Evolutionary conservation across 37 sponge, comb jelly and placozoan species (phyloP), one percentile per base, ranked within the genome.

Genomic region (Agelas oroides): DNA sequence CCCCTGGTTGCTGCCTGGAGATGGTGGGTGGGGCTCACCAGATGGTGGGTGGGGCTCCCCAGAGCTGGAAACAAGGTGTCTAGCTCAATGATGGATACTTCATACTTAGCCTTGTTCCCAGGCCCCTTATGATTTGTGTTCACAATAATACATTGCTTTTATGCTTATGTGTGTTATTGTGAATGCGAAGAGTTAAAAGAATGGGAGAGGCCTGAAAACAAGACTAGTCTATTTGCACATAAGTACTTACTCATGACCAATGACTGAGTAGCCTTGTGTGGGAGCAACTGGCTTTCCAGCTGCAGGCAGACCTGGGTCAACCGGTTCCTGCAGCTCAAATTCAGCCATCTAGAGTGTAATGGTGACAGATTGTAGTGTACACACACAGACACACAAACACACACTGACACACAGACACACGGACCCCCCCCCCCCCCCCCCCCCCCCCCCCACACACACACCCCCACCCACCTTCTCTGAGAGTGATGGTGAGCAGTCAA

Each of bases 381-480:
- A 70, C 71, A 70, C 28, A 33, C 40, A 72, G 12, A 39, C 15
- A 72, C 52, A 3, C 11, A 72, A 2, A 5, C 19, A 41, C 52
- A 73, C 74, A 73, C 36, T 52, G 54, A 3, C 1, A 57, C 32
- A 35, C 54, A 36, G 2, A 53, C 73, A 73, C 54, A 53, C 54
- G 23, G 24, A 2, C 27, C 77, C 55, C 1, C 17, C 61, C 1
- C 11, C 24, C 37, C 2, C 23, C 6, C 37, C 5, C 36, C 11
- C 65, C 53, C 32, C 86, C 94, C 64, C 82, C 81, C 40, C 27
- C 77, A 76, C 1, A 25, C 61, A 2, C 11, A 27, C 37, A 28
- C 23, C 6, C 37, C 5, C 36, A 31, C 65, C 53, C 32, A 90
- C 94, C 64, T 86, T 85, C 40, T 95, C 95, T 39, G 81, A 67